Evolutionary conservation across 2,888 invertebrate genomes (phyloP).

Genomic region (Caenorhabditis zanzibari): DNA sequence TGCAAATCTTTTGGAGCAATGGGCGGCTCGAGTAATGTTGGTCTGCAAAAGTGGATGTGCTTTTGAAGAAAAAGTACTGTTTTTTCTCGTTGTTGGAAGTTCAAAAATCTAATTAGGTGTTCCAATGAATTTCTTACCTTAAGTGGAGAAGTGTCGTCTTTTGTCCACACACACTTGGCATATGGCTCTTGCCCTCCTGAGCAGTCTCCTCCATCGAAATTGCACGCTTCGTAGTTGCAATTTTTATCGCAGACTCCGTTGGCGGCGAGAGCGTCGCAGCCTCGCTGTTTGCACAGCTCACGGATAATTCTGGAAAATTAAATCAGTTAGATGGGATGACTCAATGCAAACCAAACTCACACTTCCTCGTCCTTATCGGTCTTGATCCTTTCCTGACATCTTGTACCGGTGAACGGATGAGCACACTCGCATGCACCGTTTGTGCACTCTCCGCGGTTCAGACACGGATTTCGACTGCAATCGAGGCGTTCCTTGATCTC

Average conservation of each 20-base stretch:
- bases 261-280: slow-evolving; percentile 91
- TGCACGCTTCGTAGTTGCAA: slow-evolving; percentile 96
- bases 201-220: slow-evolving; percentile 95
- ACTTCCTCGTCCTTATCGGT: slow-evolving; percentile 63
- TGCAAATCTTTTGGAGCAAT: slow-evolving; percentile 85
- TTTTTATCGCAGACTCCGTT: slow-evolving; percentile 96
- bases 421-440: slow-evolving; percentile 91
- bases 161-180: slow-evolving; percentile 72
- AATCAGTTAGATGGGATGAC: not conserved
- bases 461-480: slow-evolving; percentile 86
- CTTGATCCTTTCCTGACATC: slow-evolving; percentile 93
- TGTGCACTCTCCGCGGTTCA: slow-evolving; percentile 93
- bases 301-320: slow-evolving; percentile 43
- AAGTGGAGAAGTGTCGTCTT: too few species aligned
- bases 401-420: slow-evolving; percentile 87
- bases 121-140: too few species aligned
- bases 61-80: too few species aligned
- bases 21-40: too few species aligned
- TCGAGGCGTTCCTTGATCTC: slow-evolving; percentile 30
- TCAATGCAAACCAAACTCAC: not conserved
- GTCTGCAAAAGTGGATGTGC: too few species aligned
- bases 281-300: slow-evolving; percentile 83
- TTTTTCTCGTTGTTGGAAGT: too few species aligned
- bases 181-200: slow-evolving; percentile 74
- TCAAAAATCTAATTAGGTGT: too few species aligned